These are phyloP conservation scores for Pyralis farinalis DNA, from an alignment of 2,888 invertebrate species.

Conservation along the genomic window DNA sequence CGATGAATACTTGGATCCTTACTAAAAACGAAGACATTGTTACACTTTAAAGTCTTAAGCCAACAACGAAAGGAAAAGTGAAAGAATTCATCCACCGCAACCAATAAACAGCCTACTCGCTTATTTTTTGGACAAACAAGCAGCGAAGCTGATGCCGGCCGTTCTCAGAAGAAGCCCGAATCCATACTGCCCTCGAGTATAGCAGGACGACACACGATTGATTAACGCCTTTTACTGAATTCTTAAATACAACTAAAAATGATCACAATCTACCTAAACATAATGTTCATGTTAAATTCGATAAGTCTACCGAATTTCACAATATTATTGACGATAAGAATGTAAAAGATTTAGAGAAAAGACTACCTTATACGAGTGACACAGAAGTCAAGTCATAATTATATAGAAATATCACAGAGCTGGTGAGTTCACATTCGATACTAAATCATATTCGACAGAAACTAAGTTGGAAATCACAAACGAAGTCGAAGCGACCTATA, in stretches of 20 bases:
- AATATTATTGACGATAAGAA: conserved; percentile 47
- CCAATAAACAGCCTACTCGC: conserved; percentile 55
- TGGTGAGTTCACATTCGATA: conserved; percentile 26
- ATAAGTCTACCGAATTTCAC: conserved; percentile 23
- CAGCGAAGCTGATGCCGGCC: conserved; percentile 42
- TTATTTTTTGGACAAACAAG: conserved; percentile 65
- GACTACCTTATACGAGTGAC: conserved; percentile 36
- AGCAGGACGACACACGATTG: conserved; percentile 58
- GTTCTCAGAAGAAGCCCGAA: conserved; percentile 64
- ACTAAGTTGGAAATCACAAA: conserved; percentile 28
- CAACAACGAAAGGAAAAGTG: conserved; percentile 65
- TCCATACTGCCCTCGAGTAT: conserved; percentile 40
- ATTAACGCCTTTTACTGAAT: conserved; percentile 59
- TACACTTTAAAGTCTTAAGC: conserved; percentile 42
- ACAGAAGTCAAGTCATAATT: conserved; percentile 27
- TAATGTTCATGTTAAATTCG: conserved; percentile 32
- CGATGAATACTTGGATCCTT: not conserved
- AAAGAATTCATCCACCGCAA: conserved; percentile 50
- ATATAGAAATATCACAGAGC: conserved; percentile 23
- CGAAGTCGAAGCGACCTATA: conserved; percentile 25
- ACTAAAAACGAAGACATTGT: conserved; percentile 17
- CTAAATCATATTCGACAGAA: conserved; percentile 30
- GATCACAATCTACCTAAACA: conserved; percentile 24
- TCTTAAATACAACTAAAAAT: conserved; percentile 26
- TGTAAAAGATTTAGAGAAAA: conserved; percentile 34